phyloP scores from a whole-genome alignment of 2,888 invertebrate genomes.

The Spialia ferax region DNA sequence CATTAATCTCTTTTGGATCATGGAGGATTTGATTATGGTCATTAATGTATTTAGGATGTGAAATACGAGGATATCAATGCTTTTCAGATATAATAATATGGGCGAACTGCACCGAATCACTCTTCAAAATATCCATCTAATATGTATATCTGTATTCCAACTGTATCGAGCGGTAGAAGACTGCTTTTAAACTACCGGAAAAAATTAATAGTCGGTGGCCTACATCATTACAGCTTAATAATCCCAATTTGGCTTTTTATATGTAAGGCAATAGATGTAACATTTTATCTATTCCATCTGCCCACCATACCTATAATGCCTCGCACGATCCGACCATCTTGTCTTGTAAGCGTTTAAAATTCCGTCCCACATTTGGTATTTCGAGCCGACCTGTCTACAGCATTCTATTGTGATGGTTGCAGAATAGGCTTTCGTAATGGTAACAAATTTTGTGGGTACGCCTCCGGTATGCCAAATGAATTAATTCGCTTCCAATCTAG shows the following conservation, averaged over 20 bases:
- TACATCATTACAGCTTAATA: too few species aligned
- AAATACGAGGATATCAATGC: too few species aligned
- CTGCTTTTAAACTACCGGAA: too few species aligned
- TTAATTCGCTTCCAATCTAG: constrained; percentile 39
- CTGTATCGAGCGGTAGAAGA: too few species aligned
- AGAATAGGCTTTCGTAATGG: constrained; percentile 43
- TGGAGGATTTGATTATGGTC: neutral
- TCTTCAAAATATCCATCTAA: too few species aligned
- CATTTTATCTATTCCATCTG: constrained; percentile 6
- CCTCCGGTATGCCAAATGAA: constrained; percentile 44
- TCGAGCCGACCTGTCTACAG: constrained; percentile 51
- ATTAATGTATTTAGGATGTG: too few species aligned
- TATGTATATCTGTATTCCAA: too few species aligned
- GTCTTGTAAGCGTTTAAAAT: constrained; percentile 47
- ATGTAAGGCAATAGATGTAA: neutral
- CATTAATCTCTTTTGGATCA: neutral
- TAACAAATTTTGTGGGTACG: constrained; percentile 52
- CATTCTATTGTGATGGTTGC: constrained; percentile 56
- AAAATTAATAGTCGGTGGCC: too few species aligned
- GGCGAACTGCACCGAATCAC: too few species aligned
- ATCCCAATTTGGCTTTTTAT: neutral
- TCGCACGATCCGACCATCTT: constrained; percentile 29
- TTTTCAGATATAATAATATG: too few species aligned
- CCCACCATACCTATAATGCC: neutral
- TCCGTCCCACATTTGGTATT: constrained; percentile 58